These are phyloP conservation scores for Propsilocerus akamusi DNA, from an alignment of 1,140 invertebrate species.

Conservation along the genomic window DNA sequence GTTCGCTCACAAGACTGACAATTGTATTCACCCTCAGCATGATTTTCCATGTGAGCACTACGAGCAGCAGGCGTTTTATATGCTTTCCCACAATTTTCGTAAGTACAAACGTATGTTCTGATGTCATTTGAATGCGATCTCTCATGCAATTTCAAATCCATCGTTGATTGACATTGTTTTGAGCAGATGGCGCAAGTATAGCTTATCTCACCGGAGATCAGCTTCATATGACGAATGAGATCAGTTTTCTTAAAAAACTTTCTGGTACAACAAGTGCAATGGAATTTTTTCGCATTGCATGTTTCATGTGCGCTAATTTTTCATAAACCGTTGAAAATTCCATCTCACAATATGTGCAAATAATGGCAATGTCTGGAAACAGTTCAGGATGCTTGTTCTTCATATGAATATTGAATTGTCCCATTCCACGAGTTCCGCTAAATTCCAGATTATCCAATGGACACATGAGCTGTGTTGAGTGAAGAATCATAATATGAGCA, in stretches of 20 bases:
- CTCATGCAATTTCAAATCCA: background rate
- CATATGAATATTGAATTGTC: background rate
- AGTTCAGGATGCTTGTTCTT: background rate
- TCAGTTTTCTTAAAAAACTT: background rate
- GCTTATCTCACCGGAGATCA: background rate
- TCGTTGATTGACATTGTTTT: background rate
- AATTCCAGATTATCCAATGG: background rate
- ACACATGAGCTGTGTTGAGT: background rate
- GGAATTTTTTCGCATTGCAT: background rate
- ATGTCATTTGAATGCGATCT: background rate
- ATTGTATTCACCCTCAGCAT: background rate
- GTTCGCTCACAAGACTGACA: background rate
- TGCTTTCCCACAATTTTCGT: background rate
- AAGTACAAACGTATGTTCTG: background rate
- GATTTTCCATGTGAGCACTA: background rate
- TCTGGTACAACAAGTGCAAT: background rate
- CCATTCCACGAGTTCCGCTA: background rate
- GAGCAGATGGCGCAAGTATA: background rate
- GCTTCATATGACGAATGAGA: background rate
- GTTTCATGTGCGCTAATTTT: background rate
- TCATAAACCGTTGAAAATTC: background rate
- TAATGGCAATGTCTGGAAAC: background rate
- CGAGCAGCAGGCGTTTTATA: background rate
- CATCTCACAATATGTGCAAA: background rate
- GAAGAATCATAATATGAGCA: background rate